Evolutionary conservation across 1,140 invertebrate genomes (phyloP).

Genomic region (Sitobion miscanthi): DNA sequence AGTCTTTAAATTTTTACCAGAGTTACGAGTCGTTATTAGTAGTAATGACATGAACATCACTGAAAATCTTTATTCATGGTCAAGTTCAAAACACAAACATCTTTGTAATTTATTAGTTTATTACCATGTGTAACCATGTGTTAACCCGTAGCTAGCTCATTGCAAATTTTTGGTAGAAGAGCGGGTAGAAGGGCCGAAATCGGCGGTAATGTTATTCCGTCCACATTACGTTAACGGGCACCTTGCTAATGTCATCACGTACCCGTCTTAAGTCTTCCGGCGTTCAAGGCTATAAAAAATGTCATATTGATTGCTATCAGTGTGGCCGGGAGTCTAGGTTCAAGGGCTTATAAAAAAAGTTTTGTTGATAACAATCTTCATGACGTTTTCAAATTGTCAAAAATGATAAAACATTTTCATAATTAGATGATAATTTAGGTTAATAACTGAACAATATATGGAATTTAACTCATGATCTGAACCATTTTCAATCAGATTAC

Average conservation of each 20-base stretch:
- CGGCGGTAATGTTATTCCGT: not conserved
- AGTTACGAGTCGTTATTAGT: not conserved
- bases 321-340: not conserved
- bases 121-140: not conserved
- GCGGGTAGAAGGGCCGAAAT: no score
- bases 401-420: not conserved
- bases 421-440: not conserved
- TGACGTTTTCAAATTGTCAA: not conserved
- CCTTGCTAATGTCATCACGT: constrained; percentile 37
- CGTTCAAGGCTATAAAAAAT: constrained; percentile 19
- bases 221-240: not conserved
- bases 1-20: not conserved
- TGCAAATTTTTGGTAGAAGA: not conserved
- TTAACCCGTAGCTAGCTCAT: not conserved
- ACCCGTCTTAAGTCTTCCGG: constrained; percentile 4
- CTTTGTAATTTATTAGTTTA: not conserved
- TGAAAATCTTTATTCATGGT: constrained; percentile 18
- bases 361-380: not conserved
- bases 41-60: not conserved
- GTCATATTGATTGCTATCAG: not conserved
- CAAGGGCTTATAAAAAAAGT: not conserved
- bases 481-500: not conserved
- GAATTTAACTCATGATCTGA: not conserved
- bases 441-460: not conserved
- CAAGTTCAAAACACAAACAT: constrained; percentile 30